A percentile compares a stretch with the other conserved stretches of the same genome.
phyloP scores from a whole-genome alignment of 2,888 invertebrate genomes.

The Drosophila pseudotakahashii region DNA sequence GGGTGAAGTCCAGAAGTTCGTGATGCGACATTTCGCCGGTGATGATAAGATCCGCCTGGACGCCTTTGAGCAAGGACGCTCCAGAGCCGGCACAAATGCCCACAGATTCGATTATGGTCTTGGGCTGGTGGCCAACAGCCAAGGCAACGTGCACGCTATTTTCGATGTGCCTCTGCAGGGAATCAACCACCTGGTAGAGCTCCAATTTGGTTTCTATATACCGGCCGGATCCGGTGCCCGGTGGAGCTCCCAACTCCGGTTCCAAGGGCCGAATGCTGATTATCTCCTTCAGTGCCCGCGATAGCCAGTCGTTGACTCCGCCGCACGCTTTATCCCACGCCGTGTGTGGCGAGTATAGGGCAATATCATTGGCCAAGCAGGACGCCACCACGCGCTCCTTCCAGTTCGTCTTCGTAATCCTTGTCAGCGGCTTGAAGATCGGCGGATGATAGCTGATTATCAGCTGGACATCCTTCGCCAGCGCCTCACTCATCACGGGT shows the following conservation, averaged over 20 bases:
- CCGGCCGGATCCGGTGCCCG: constrained; percentile 86
- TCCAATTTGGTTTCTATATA: constrained; percentile 84
- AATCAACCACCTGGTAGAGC: constrained; percentile 70
- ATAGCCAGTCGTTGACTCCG: constrained; percentile 98
- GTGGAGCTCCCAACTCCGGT: constrained; percentile 52
- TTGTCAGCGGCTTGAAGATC: constrained; percentile 93
- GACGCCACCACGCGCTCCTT: constrained; percentile 92
- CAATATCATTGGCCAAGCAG: constrained; percentile 93
- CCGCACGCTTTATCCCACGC: constrained; percentile 92
- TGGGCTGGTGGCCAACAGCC: constrained; percentile 84
- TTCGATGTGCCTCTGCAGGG: constrained; percentile 88
- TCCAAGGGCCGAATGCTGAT: constrained; percentile 66
- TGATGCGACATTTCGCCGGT: constrained; percentile 98
- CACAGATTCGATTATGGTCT: constrained; percentile 86
- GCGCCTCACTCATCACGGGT: constrained; percentile 92
- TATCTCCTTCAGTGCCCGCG: constrained; percentile 83
- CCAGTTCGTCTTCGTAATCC: constrained; percentile 92
- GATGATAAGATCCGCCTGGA: constrained; percentile 91
- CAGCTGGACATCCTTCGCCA: constrained; percentile 88
- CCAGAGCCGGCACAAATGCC: constrained; percentile 97
- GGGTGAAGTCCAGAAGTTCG: constrained; percentile 94
- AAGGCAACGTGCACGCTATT: constrained; percentile 90
- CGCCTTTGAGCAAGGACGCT: constrained; percentile 89
- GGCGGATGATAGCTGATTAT: constrained; percentile 98
- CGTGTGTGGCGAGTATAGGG: constrained; percentile 97